Evolutionary conservation across 1,140 invertebrate species (phyloP), one percentile per base, ranked within the genome.

Genomic region (Neodiprion virginianus): DNA sequence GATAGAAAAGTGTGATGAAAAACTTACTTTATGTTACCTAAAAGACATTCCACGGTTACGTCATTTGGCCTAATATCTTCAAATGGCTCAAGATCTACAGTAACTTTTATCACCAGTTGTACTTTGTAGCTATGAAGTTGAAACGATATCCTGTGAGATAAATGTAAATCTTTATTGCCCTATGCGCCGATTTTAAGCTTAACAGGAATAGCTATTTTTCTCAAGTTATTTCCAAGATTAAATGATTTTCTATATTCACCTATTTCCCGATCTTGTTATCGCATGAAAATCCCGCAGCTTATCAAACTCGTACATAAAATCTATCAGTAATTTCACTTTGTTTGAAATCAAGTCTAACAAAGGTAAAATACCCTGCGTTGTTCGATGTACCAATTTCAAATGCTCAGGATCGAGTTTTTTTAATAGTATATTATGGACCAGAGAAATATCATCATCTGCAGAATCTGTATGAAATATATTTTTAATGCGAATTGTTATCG

Each of bases 271-370:
- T 81, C 76, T 77, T 14, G 11, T 61, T 12, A 83, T 82, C 47
- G 82, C 50, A 76, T 83, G 77, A 49, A 75, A 12, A n/a, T 78
- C 53, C 4, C 76, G 71, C 47, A 85, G 75, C 61, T 72, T 61
- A 11, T 81, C 70, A 28, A 85, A 40, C 1, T 84, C 83, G 12
- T 80, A 83, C 79, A 82, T 83, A 48, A 85, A 84, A 73, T 85
- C 72, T 77, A 85, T 80, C 8, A 69, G 75, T 47, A 83, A 49
- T 73, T 81, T 82, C 1, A 85, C 80, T 75, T 83, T 77, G 21
- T 76, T 67, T 28, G 84, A 76, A 70, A 85, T 70, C 12, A 70
- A 72, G 48, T 83, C 74, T 69, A 85, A 69, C 69, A 85, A 70
- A 23, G 69, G 75, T 17, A 80, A 71, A 73, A 85, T 71, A 53